Percentiles rank a stretch among this genome's conserved stretches.
phyloP scores from a whole-genome alignment of 1,140 invertebrate species.

The Conus ventricosus region DNA sequence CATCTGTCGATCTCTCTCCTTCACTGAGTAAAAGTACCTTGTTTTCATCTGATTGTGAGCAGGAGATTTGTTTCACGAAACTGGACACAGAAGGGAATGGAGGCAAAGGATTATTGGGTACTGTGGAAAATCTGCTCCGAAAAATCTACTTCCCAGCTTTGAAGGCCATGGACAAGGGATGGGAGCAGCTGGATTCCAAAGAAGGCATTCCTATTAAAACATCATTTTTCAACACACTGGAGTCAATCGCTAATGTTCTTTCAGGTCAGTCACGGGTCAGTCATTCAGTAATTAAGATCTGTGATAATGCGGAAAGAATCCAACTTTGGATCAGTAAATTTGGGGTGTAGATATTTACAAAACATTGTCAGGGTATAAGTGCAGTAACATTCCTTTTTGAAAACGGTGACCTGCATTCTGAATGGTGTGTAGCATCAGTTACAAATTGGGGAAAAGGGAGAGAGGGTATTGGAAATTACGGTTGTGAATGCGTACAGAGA shows the following conservation, averaged over 20 bases:
- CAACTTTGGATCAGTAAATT: background rate
- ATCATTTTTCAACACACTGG: slow-evolving; percentile 72
- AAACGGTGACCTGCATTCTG: too few species aligned
- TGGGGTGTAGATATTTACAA: background rate
- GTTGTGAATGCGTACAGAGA: too few species aligned
- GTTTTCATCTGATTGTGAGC: slow-evolving; percentile 12
- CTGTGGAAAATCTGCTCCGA: slow-evolving; percentile 89
- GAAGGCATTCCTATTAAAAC: slow-evolving; percentile 74
- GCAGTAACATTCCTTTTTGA: too few species aligned
- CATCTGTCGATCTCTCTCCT: too few species aligned
- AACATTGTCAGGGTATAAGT: background rate
- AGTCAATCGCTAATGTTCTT: slow-evolving; percentile 72
- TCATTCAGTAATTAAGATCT: too few species aligned
- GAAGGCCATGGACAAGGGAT: slow-evolving; percentile 69
- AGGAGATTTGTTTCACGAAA: slow-evolving; percentile 85
- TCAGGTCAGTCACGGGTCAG: slow-evolving; percentile 54
- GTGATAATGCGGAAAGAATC: slow-evolving; percentile 40
- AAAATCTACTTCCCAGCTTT: slow-evolving; percentile 84
- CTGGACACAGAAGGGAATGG: slow-evolving; percentile 80
- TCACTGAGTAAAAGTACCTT: too few species aligned
- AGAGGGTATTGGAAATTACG: too few species aligned
- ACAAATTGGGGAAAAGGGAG: too few species aligned
- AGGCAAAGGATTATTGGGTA: slow-evolving; percentile 83
- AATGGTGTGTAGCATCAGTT: too few species aligned
- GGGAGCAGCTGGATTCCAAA: slow-evolving; percentile 76